Evolutionary conservation across 2,797 vertebrate genomes (phyloP).

Genomic region (Kryptopterus vitreolus): DNA sequence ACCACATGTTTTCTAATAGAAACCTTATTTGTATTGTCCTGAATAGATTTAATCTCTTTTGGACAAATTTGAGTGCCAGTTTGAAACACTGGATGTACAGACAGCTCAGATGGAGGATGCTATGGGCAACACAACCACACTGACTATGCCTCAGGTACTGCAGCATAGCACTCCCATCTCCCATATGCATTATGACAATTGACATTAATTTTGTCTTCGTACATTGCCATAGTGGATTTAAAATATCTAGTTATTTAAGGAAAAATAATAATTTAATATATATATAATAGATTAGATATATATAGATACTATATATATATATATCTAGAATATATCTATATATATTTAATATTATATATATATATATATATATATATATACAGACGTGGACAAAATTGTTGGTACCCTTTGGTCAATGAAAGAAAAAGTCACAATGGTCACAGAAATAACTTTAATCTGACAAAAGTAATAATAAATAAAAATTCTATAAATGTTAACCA

Average conservation of each 20-base stretch:
- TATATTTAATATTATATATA: too few species aligned
- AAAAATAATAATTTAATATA: too few species aligned
- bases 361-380: too few species aligned
- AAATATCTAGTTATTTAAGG: background rate
- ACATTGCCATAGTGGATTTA: background rate
- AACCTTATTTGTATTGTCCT: background rate
- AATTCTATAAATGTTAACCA: too few species aligned
- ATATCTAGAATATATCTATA: too few species aligned
- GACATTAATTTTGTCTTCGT: background rate
- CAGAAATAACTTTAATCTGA: too few species aligned
- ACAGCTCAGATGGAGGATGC: background rate
- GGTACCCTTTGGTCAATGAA: too few species aligned
- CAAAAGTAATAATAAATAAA: too few species aligned
- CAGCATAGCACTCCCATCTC: background rate
- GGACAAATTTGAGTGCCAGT: constrained; percentile 86
- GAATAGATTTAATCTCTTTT: background rate
- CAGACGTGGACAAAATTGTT: too few species aligned
- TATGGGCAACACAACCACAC: constrained; percentile 72
- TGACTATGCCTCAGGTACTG: constrained; percentile 88
- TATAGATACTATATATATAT: too few species aligned
- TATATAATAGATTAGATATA: too few species aligned
- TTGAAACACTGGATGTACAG: constrained; percentile 75
- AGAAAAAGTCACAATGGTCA: too few species aligned
- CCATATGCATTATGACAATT: background rate
- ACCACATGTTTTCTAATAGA: background rate